These are phyloP conservation scores for Callyntrura sp. DNA, from an alignment of 2,888 invertebrate species.

Conservation along the genomic window DNA sequence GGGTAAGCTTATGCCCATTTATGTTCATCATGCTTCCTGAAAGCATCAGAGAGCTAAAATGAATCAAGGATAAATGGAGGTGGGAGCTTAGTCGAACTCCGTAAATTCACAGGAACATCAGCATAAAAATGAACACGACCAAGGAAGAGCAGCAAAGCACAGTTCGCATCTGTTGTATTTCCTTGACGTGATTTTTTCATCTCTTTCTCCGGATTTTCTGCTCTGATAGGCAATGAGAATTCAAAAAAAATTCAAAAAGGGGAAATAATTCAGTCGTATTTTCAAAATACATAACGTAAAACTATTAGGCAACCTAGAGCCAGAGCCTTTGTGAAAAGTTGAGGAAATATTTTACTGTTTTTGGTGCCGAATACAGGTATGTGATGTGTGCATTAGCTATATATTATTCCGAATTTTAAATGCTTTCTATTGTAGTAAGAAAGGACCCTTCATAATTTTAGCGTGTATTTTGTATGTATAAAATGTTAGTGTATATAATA, in stretches of 20 bases:
- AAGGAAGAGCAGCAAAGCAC: background rate
- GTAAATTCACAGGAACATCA: slow-evolving; percentile 15
- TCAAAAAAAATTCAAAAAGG: slow-evolving; percentile 64
- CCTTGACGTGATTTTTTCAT: slow-evolving; percentile 71
- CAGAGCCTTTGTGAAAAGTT: slow-evolving; percentile 18
- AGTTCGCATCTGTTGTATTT: slow-evolving; percentile 66
- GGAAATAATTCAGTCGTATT: slow-evolving; percentile 50
- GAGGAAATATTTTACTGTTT: too few species aligned
- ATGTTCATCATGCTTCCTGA: background rate
- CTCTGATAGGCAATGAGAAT: slow-evolving; percentile 67
- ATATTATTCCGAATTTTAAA: too few species aligned
- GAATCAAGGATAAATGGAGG: slow-evolving; percentile 37
- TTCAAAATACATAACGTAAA: slow-evolving; percentile 4
- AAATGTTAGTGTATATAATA: too few species aligned
- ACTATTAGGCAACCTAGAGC: slow-evolving; percentile 37
- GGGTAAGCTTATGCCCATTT: too few species aligned
- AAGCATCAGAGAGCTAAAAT: background rate
- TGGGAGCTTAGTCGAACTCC: background rate
- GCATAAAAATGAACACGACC: slow-evolving; percentile 14
- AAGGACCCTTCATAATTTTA: too few species aligned
- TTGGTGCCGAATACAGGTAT: too few species aligned
- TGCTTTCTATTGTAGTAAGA: too few species aligned
- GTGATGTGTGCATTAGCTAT: too few species aligned
- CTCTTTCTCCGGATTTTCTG: slow-evolving; percentile 70
- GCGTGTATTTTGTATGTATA: too few species aligned